Conservation (phyloP, 1,140 invertebrate genomes). For the Vollenhovia emeryi region DNA sequence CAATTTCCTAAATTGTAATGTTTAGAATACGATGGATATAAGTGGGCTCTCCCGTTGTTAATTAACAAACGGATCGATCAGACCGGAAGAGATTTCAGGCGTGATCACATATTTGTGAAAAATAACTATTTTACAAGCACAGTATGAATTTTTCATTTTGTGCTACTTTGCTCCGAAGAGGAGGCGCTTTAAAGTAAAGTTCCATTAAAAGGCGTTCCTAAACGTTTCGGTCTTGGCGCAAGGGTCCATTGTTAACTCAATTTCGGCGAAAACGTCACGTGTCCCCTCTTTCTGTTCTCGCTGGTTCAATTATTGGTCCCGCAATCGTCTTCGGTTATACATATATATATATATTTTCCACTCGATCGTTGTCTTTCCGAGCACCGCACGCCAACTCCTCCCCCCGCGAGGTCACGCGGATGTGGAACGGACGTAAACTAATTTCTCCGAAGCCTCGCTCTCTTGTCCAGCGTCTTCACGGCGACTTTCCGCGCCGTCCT, state of each 20-base stretch:
- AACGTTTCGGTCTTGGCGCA: too few relatives aligned
- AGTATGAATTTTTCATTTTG: too few relatives aligned
- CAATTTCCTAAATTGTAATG: background rate
- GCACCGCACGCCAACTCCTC: background rate
- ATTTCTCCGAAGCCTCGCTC: slow-evolving; percentile 34
- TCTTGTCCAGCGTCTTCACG: slow-evolving; percentile 13
- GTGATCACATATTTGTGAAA: too few relatives aligned
- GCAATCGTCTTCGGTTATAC: background rate
- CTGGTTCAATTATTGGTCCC: background rate
- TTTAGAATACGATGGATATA: background rate
- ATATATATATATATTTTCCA: background rate
- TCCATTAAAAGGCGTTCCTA: too few relatives aligned
- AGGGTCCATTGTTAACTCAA: too few relatives aligned
- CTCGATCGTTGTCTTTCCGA: background rate
- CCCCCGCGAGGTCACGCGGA: background rate
- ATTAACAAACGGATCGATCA: too few relatives aligned
- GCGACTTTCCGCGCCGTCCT: background rate
- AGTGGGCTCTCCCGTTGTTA: background rate
- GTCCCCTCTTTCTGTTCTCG: too few relatives aligned
- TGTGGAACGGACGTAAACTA: slow-evolving; percentile 14
- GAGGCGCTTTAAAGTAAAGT: too few relatives aligned
- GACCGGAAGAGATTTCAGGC: too few relatives aligned
- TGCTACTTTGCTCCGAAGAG: too few relatives aligned
- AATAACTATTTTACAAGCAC: too few relatives aligned
- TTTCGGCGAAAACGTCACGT: too few relatives aligned